phyloP scores from a whole-genome alignment of 2,888 invertebrate genomes.

The Doris montereyensis region DNA sequence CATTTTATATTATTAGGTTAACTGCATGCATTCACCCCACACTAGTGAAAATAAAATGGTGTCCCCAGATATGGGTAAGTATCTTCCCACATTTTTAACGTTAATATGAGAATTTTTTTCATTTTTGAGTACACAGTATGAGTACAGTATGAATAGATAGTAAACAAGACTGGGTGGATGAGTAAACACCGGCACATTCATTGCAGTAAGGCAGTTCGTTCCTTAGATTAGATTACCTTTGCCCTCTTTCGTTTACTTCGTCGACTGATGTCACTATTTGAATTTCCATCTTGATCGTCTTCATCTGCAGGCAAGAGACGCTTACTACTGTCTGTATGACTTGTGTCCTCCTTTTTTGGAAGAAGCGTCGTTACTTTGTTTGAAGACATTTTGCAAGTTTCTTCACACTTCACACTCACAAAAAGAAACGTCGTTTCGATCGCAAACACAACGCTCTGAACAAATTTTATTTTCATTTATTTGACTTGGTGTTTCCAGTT shows the following conservation, averaged over 20 bases:
- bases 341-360: slow-evolving; percentile 45
- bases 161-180: too few relatives aligned
- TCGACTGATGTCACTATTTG: slow-evolving; percentile 45
- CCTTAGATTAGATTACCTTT: slow-evolving; percentile 42
- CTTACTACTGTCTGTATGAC: slow-evolving; percentile 47
- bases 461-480: neutral
- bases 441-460: too few relatives aligned
- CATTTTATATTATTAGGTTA: too few relatives aligned
- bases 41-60: too few relatives aligned
- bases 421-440: too few relatives aligned
- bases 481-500: neutral
- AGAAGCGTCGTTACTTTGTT: slow-evolving; percentile 43
- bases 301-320: slow-evolving; percentile 47
- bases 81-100: too few relatives aligned
- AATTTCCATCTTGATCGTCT: slow-evolving; percentile 41
- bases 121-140: neutral
- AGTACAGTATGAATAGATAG: neutral
- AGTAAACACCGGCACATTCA: neutral
- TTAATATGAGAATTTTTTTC: too few relatives aligned
- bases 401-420: too few relatives aligned
- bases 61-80: too few relatives aligned
- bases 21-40: too few relatives aligned
- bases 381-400: too few relatives aligned
- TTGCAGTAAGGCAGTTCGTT: too few relatives aligned
- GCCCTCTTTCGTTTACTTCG: slow-evolving; percentile 57